phyloP scores from a whole-genome alignment of 2,888 invertebrate genomes.

The Serripes groenlandicus region DNA sequence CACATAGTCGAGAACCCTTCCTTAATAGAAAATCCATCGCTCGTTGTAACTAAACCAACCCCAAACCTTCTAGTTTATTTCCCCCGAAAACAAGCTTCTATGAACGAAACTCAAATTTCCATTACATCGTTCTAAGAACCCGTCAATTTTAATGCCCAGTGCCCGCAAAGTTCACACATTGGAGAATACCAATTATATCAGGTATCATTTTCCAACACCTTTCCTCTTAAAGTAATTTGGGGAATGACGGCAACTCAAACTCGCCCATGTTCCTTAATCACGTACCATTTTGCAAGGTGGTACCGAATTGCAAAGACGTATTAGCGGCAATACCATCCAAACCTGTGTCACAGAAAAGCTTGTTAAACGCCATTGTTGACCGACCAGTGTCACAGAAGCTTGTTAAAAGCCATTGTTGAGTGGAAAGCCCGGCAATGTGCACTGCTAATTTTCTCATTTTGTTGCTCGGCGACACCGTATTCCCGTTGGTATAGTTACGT shows the following conservation, averaged over 20 bases:
- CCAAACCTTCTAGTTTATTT: slow-evolving; percentile 20
- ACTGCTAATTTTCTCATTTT: too few relatives aligned
- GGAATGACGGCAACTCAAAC: neutral
- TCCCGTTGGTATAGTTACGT: too few relatives aligned
- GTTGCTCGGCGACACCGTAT: too few relatives aligned
- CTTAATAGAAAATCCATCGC: slow-evolving; percentile 17
- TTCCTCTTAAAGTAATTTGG: slow-evolving; percentile 22
- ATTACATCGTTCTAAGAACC: slow-evolving; percentile 1
- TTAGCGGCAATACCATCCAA: too few relatives aligned
- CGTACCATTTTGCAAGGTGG: slow-evolving; percentile 9
- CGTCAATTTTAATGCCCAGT: slow-evolving; percentile 18
- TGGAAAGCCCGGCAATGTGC: too few relatives aligned
- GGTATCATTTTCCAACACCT: slow-evolving; percentile 30
- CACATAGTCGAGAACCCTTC: neutral
- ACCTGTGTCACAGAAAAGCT: too few relatives aligned
- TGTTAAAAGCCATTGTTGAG: too few relatives aligned
- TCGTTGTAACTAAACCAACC: neutral
- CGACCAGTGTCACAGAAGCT: too few relatives aligned
- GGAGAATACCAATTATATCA: slow-evolving; percentile 32
- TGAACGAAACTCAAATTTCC: neutral
- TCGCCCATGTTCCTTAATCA: neutral
- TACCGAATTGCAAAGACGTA: too few relatives aligned
- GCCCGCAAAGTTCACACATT: slow-evolving; percentile 19
- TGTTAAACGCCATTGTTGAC: too few relatives aligned
- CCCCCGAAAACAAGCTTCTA: slow-evolving; percentile 12